Conservation (phyloP, 1,140 invertebrate species). For the Tetramorium simillimum region DNA sequence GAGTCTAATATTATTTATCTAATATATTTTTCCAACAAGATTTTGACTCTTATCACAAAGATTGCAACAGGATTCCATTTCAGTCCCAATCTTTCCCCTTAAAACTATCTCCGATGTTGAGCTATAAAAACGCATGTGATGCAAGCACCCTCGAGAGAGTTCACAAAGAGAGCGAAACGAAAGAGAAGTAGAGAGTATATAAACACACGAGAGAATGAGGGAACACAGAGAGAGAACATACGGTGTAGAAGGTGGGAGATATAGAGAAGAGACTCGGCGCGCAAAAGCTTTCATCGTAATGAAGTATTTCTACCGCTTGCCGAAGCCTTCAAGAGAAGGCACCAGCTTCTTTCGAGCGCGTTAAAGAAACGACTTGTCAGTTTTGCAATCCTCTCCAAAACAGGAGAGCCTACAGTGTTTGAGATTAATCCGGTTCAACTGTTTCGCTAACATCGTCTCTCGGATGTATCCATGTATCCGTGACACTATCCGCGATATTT, state of each 20-base stretch:
- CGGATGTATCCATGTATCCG: no score
- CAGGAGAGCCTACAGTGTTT: conserved; percentile 14
- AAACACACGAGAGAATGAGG: conserved; percentile 40
- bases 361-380: conserved; percentile 73
- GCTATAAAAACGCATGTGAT: conserved; percentile 58
- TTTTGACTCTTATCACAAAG: background rate
- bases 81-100: conserved; percentile 10
- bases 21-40: background rate
- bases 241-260: no score
- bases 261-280: conserved; percentile 55
- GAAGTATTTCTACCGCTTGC: conserved; percentile 78
- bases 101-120: conserved; percentile 63
- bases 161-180: conserved; percentile 48
- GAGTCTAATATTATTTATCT: no score
- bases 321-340: conserved; percentile 55
- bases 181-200: conserved; percentile 42
- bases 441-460: conserved; percentile 30
- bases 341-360: conserved; percentile 63
- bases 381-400: conserved; percentile 62
- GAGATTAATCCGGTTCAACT: conserved; percentile 68
- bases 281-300: conserved; percentile 82
- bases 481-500: conserved; percentile 31
- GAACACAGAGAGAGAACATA: conserved; percentile 38
- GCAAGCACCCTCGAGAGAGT: conserved; percentile 43
- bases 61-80: background rate